Percentiles rank a stretch among this genome's conserved stretches.
Conservation (phyloP, 2,113 vertebrate species). For the Thymallus thymallus region DNA sequence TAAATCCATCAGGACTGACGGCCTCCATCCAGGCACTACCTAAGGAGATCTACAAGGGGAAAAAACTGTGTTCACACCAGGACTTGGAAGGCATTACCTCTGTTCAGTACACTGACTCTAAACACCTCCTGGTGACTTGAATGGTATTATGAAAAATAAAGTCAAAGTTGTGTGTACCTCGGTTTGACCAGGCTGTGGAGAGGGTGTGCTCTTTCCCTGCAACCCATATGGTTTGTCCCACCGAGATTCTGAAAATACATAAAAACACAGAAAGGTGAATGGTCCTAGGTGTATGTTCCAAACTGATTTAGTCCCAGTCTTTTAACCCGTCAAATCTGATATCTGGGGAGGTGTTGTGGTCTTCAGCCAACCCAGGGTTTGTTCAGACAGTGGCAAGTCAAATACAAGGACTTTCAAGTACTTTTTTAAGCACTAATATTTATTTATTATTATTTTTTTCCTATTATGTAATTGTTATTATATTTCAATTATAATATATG, state of each 20-base stretch:
- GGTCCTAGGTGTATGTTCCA: no score
- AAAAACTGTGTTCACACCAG: not conserved
- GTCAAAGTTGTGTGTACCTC: conserved; percentile 40
- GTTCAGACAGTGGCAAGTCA: no score
- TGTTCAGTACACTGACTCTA: not conserved
- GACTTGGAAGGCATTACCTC: no score
- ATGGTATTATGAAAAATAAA: not conserved
- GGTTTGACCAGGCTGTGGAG: conserved; percentile 5
- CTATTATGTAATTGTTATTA: no score
- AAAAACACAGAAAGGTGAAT: not conserved
- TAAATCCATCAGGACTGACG: conserved; percentile 84
- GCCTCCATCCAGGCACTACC: conserved; percentile 82
- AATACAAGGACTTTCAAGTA: no score
- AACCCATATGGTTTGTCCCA: conserved; percentile 67
- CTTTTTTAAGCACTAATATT: no score
- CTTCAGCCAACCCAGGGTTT: not conserved
- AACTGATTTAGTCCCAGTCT: not conserved
- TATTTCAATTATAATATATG: no score
- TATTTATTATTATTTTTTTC: no score
- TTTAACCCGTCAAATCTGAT: no score
- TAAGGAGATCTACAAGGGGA: conserved; percentile 45
- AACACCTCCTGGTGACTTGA: not conserved
- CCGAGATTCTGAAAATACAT: conserved; percentile 59
- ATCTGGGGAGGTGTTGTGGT: not conserved
- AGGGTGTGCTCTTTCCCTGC: conserved; percentile 21